Conservation (phyloP, 2,888 invertebrate species). For the Aphidius colemani region DNA sequence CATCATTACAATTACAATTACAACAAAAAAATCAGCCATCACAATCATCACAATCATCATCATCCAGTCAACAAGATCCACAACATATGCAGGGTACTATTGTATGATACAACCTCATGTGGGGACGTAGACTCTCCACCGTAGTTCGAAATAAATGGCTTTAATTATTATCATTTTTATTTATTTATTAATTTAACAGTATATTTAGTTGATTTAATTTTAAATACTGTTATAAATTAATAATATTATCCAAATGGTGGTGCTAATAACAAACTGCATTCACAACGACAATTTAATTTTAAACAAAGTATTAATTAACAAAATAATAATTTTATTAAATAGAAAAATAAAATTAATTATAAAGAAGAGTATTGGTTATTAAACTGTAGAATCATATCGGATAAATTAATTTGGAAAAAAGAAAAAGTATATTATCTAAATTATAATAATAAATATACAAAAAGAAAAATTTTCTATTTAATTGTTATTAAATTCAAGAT, state of each 20-base stretch:
- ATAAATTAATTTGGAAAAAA: no score
- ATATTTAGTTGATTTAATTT: constrained; percentile 10
- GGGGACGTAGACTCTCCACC: constrained; percentile 85
- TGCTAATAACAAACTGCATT: constrained; percentile 59
- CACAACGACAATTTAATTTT: constrained; percentile 29
- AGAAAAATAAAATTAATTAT: background rate
- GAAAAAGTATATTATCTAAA: no score
- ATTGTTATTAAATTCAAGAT: no score
- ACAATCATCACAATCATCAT: constrained; percentile 43
- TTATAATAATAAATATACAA: no score
- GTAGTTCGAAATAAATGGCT: constrained; percentile 75
- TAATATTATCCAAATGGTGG: constrained; percentile 55
- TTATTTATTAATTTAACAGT: constrained; percentile 47
- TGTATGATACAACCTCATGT: constrained; percentile 94
- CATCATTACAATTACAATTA: constrained; percentile 28
- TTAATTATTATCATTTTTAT: constrained; percentile 61
- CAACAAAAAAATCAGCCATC: constrained; percentile 35
- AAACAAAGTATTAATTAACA: background rate
- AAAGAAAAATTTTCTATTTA: no score
- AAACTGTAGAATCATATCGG: no score
- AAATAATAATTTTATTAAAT: background rate
- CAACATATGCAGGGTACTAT: constrained; percentile 87
- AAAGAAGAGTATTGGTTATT: background rate
- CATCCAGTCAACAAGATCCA: constrained; percentile 63
- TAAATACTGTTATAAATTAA: no score